Percentiles rank a stretch among this genome's conserved stretches.
Conservation (phyloP, 2,797 vertebrate species). For the Coregonus ussuriensis region DNA sequence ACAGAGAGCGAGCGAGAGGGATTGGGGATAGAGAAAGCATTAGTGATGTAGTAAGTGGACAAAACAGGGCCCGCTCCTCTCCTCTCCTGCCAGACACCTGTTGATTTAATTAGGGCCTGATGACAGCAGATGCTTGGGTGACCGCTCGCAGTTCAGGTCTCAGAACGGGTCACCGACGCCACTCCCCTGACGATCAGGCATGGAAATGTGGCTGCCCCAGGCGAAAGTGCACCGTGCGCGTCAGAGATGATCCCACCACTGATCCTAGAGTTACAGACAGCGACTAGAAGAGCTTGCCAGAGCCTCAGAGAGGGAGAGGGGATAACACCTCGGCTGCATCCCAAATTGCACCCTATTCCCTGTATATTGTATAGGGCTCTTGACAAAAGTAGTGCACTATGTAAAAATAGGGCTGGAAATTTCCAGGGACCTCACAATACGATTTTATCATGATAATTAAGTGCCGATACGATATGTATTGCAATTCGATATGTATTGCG, state of each 20-base stretch:
- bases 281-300: background rate
- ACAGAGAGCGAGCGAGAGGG: too few species aligned
- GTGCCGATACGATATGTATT: too few species aligned
- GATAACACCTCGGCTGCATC: background rate
- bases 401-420: too few species aligned
- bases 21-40: too few species aligned
- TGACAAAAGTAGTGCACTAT: too few species aligned
- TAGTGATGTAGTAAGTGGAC: background rate
- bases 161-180: background rate
- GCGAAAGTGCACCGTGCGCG: conserved; percentile 29
- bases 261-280: conserved; percentile 47
- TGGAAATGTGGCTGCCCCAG: background rate
- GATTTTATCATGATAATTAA: too few species aligned
- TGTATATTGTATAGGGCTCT: too few species aligned
- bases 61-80: background rate
- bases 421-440: too few species aligned
- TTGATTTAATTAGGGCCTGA: conserved; percentile 49
- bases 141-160: too few species aligned
- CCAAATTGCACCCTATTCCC: background rate
- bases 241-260: conserved; percentile 42
- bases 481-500: too few species aligned
- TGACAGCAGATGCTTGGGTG: conserved; percentile 37
- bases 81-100: conserved; percentile 45
- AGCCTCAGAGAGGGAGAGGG: too few species aligned
- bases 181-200: background rate